Evolutionary conservation across 1,140 invertebrate species (phyloP).

Genomic region (Drosophila ambigua): DNA sequence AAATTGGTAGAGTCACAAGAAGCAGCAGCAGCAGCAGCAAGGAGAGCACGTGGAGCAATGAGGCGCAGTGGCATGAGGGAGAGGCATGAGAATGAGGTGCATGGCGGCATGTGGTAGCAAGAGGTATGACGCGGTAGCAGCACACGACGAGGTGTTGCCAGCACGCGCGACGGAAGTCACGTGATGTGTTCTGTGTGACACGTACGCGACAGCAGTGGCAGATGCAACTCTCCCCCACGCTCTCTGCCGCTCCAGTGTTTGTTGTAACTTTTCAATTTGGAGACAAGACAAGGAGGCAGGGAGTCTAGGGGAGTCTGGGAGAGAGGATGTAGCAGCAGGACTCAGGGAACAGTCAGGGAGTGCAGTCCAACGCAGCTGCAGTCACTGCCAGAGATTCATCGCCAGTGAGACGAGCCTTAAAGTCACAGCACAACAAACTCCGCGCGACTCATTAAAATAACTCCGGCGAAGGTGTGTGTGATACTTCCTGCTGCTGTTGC

Average conservation of each 20-base stretch:
- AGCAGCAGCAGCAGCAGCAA: neutral
- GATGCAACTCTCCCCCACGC: constrained; percentile 29
- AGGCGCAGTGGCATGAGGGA: neutral
- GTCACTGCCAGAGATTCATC: constrained; percentile 1
- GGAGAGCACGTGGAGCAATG: neutral
- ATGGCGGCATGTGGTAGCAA: neutral
- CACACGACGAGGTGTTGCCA: constrained; percentile 68
- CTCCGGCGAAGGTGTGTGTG: constrained; percentile 69
- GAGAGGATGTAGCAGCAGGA: too few relatives aligned
- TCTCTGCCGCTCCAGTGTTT: constrained; percentile 3
- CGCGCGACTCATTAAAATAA: constrained; percentile 72
- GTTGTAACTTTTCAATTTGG: constrained; percentile 76
- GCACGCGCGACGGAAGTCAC: constrained; percentile 78
- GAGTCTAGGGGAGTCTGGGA: too few relatives aligned
- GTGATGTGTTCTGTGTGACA: constrained; percentile 79
- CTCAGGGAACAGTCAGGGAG: neutral
- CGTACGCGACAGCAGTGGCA: constrained; percentile 69
- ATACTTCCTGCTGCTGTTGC: constrained; percentile 63
- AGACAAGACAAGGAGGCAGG: constrained; percentile 41
- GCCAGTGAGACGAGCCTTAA: constrained; percentile 48
- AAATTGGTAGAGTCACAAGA: neutral
- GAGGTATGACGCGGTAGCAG: neutral
- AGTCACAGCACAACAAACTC: constrained; percentile 57
- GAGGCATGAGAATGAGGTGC: too few relatives aligned
- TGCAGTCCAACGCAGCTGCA: constrained; percentile 7